These are phyloP conservation scores for Caenorhabditis zanzibari DNA, from an alignment of 2,888 invertebrate genomes.

Conservation along the genomic window DNA sequence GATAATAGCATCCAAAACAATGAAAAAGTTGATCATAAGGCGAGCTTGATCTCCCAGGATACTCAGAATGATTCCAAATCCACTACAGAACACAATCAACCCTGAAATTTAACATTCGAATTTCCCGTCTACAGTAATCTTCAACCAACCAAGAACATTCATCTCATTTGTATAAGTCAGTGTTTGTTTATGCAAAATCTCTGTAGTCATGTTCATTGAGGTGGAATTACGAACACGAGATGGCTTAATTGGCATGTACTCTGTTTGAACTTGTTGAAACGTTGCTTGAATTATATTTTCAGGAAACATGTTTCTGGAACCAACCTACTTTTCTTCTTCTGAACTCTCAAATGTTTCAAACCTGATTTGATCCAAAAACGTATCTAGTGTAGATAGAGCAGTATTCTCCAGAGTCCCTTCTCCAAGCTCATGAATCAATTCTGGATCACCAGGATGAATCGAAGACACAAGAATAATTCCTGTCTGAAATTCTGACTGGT, in stretches of 20 bases:
- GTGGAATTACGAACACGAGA: constrained; percentile 69
- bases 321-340: not conserved
- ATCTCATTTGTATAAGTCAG: constrained; percentile 86
- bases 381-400: constrained; percentile 87
- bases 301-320: constrained; percentile 91
- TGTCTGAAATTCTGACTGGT: constrained; percentile 71
- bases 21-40: constrained; percentile 91
- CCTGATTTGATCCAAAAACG: constrained; percentile 93
- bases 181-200: constrained; percentile 74
- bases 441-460: constrained; percentile 87
- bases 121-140: no score
- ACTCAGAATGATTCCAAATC: constrained; percentile 92
- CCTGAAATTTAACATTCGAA: constrained; percentile 86
- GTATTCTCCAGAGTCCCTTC: constrained; percentile 83
- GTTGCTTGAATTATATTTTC: constrained; percentile 93
- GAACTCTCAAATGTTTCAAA: constrained; percentile 82
- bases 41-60: constrained; percentile 90
- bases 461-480: constrained; percentile 87
- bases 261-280: constrained; percentile 83
- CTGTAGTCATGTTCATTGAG: constrained; percentile 70
- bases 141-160: constrained; percentile 86
- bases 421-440: constrained; percentile 80
- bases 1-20: constrained; percentile 92
- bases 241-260: constrained; percentile 74
- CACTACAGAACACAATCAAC: constrained; percentile 93